These are phyloP conservation scores for Drosophila pseudoobscura DNA, from an alignment of 1,140 invertebrate species.

Conservation along the genomic window DNA sequence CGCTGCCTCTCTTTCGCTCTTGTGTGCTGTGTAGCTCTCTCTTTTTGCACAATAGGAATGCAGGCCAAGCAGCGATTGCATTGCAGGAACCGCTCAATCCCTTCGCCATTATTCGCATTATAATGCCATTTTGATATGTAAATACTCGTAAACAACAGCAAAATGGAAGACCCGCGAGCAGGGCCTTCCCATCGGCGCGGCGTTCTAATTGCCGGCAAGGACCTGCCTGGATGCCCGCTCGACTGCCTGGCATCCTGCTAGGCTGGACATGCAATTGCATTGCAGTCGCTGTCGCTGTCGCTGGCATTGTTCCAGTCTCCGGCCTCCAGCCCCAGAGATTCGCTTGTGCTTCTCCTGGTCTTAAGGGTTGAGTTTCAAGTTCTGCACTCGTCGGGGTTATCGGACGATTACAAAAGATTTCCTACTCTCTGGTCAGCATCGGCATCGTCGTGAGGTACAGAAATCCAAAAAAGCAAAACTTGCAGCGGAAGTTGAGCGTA, in stretches of 20 bases:
- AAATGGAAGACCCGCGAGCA: conserved; percentile 15
- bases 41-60: conserved; percentile 57
- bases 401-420: conserved; percentile 79
- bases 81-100: conserved; percentile 56
- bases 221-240: conserved; percentile 55
- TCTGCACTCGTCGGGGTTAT: conserved; percentile 70
- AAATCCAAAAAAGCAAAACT: conserved; percentile 46
- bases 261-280: conserved; percentile 77
- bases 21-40: conserved; percentile 5
- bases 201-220: conserved; percentile 75
- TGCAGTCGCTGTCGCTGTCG: conserved; percentile 42
- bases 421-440: conserved; percentile 64
- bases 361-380: conserved; percentile 78
- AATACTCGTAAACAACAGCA: conserved; percentile 56
- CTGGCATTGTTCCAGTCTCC: conserved; percentile 62
- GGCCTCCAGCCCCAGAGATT: conserved; percentile 3
- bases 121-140: conserved; percentile 76
- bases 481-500: conserved; percentile 66
- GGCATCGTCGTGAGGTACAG: conserved; percentile 24
- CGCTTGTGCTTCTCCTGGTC: background rate
- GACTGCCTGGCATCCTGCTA: conserved; percentile 70
- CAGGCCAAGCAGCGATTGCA: conserved; percentile 25
- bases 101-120: conserved; percentile 55
- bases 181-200: conserved; percentile 23
- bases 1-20: background rate